Evolutionary conservation across 2,797 vertebrate genomes (phyloP).

Genomic region (Gymnothorax reevesii): DNA sequence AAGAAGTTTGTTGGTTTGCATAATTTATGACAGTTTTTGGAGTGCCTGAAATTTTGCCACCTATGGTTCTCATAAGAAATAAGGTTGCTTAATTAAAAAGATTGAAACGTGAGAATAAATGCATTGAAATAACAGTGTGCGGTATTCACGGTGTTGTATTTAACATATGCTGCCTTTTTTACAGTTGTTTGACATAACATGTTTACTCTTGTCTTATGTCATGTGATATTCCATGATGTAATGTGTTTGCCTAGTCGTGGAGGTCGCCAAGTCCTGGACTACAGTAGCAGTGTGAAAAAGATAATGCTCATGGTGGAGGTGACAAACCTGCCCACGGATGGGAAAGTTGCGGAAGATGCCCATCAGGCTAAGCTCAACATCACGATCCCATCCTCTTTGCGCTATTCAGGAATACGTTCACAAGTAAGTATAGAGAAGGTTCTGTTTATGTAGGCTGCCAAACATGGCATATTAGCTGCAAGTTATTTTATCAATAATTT

Average conservation of each 20-base stretch:
- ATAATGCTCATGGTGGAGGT: constrained; percentile 76
- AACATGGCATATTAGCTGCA: neutral
- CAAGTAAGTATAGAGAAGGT: constrained; percentile 62
- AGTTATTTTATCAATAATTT: neutral
- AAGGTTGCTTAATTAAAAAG: too few relatives aligned
- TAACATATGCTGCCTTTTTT: neutral
- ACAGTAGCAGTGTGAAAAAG: constrained; percentile 71
- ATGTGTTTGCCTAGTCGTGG: constrained; percentile 57
- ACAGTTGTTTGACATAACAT: neutral
- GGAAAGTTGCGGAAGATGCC: constrained; percentile 81
- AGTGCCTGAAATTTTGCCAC: too few relatives aligned
- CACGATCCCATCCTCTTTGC: constrained; percentile 71
- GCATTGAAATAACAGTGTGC: too few relatives aligned
- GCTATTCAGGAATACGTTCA: constrained; percentile 70
- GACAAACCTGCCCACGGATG: constrained; percentile 68
- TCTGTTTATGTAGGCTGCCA: neutral
- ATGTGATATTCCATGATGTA: neutral
- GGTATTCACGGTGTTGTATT: too few relatives aligned
- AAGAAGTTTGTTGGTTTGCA: too few relatives aligned
- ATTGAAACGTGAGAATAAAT: too few relatives aligned
- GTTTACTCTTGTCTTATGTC: neutral
- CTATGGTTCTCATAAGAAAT: too few relatives aligned
- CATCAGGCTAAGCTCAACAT: constrained; percentile 86
- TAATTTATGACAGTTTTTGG: too few relatives aligned
- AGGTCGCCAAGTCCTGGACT: constrained; percentile 76